Percentiles rank a stretch among this genome's conserved stretches.
phyloP scores from a whole-genome alignment of 2,888 invertebrate genomes.

The Pseudococcus viburni region DNA sequence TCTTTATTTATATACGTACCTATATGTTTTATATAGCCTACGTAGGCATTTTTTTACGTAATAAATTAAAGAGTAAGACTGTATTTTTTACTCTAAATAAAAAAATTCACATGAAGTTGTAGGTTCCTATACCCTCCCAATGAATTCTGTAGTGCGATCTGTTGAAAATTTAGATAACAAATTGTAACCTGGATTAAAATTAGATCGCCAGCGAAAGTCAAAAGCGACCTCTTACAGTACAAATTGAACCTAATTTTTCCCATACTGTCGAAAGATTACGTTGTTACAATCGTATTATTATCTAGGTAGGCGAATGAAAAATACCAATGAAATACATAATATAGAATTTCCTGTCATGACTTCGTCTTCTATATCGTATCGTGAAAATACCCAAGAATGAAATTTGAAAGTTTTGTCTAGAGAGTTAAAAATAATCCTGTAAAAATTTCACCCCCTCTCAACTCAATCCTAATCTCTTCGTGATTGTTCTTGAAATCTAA shows the following conservation, averaged over 20 bases:
- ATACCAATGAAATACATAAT: too few species aligned
- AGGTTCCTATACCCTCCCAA: not conserved
- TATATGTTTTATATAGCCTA: not conserved
- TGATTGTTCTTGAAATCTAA: too few species aligned
- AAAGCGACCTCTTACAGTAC: not conserved
- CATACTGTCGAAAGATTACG: not conserved
- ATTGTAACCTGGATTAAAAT: not conserved
- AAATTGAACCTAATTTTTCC: not conserved
- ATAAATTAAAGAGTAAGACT: constrained; percentile 7
- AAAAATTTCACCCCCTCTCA: too few species aligned
- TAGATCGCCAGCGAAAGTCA: not conserved
- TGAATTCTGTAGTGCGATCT: not conserved
- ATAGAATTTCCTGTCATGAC: too few species aligned
- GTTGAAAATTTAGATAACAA: not conserved
- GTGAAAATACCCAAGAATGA: too few species aligned
- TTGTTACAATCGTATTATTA: not conserved
- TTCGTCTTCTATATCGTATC: too few species aligned
- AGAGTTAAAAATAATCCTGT: too few species aligned
- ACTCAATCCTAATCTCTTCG: too few species aligned
- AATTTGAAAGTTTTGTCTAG: too few species aligned
- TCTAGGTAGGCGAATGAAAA: too few species aligned
- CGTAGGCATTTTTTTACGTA: not conserved
- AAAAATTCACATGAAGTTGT: not conserved
- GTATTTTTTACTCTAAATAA: not conserved
- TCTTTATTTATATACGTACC: constrained; percentile 17